These are phyloP conservation scores for Trypoxylus dichotomus DNA, from an alignment of 1,140 invertebrate genomes.

Conservation along the genomic window DNA sequence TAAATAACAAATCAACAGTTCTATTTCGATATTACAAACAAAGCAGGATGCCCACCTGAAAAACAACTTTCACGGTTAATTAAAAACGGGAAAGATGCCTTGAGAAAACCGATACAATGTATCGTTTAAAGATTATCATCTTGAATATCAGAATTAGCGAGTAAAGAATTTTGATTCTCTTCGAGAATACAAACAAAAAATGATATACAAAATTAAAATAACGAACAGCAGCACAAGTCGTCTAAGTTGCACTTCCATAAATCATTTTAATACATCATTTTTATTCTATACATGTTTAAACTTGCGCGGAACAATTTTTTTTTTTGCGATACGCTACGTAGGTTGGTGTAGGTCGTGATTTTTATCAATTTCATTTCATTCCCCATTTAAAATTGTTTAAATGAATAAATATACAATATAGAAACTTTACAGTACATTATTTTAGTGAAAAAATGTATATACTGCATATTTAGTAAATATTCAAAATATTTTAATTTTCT, in stretches of 20 bases:
- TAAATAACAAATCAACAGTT: slow-evolving; percentile 23
- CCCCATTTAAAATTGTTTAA: too few relatives aligned
- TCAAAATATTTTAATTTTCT: neutral
- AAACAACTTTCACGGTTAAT: neutral
- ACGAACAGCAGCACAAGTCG: neutral
- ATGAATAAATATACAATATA: slow-evolving; percentile 17
- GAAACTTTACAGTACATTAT: neutral
- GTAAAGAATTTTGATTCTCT: neutral
- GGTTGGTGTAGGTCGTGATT: neutral
- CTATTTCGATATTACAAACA: slow-evolving; percentile 1
- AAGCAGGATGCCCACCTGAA: slow-evolving; percentile 20
- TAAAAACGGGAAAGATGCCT: neutral
- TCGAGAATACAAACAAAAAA: neutral
- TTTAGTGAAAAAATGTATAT: slow-evolving; percentile 13
- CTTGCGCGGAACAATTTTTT: neutral
- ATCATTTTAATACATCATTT: slow-evolving; percentile 11
- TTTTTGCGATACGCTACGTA: neutral
- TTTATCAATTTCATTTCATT: neutral
- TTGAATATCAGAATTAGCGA: neutral
- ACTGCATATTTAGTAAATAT: neutral
- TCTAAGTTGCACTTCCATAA: neutral
- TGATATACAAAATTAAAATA: neutral
- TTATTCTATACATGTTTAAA: slow-evolving; percentile 25
- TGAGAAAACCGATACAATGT: too few relatives aligned
- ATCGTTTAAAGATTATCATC: neutral